Conservation (phyloP, 1,140 invertebrate genomes). For the Zaprionus ghesquierei region DNA sequence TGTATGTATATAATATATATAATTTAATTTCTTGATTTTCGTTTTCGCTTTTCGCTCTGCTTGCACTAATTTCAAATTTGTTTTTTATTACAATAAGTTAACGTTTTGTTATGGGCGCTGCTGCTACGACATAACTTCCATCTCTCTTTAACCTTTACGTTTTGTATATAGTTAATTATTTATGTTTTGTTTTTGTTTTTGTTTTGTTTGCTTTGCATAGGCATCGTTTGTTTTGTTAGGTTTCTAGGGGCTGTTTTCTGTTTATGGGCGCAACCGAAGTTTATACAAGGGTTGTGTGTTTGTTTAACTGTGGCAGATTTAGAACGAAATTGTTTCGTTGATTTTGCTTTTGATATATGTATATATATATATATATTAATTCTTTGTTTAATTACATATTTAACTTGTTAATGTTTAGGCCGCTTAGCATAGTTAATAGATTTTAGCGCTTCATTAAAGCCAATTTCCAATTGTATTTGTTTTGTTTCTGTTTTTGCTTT, state of each 20-base stretch:
- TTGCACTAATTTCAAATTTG: slow-evolving; percentile 30
- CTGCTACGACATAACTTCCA: slow-evolving; percentile 28
- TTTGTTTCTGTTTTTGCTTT: too few species aligned
- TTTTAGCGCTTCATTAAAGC: slow-evolving; percentile 56
- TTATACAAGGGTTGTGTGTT: slow-evolving; percentile 29
- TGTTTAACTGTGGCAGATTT: slow-evolving; percentile 41
- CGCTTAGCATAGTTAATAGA: slow-evolving; percentile 65
- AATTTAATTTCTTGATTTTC: slow-evolving; percentile 55
- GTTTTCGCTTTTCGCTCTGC: slow-evolving; percentile 25
- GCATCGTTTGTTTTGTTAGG: slow-evolving; percentile 66
- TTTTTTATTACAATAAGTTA: slow-evolving; percentile 75
- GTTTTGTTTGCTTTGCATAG: slow-evolving; percentile 58
- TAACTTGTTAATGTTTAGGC: slow-evolving; percentile 49
- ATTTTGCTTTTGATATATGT: background rate
- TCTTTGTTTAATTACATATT: slow-evolving; percentile 15
- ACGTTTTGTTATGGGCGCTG: slow-evolving; percentile 54
- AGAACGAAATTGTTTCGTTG: slow-evolving; percentile 51
- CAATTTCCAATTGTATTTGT: slow-evolving; percentile 58
- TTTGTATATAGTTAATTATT: slow-evolving; percentile 5
- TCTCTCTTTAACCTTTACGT: slow-evolving; percentile 2
- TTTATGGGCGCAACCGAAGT: slow-evolving; percentile 26
- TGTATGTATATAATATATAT: slow-evolving; percentile 37
- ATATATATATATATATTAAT: slow-evolving; percentile 31
- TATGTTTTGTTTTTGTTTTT: slow-evolving; percentile 33
- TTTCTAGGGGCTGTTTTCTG: slow-evolving; percentile 34